phyloP scores from a whole-genome alignment of 2,113 vertebrate species.

The Sula dactylatra region DNA sequence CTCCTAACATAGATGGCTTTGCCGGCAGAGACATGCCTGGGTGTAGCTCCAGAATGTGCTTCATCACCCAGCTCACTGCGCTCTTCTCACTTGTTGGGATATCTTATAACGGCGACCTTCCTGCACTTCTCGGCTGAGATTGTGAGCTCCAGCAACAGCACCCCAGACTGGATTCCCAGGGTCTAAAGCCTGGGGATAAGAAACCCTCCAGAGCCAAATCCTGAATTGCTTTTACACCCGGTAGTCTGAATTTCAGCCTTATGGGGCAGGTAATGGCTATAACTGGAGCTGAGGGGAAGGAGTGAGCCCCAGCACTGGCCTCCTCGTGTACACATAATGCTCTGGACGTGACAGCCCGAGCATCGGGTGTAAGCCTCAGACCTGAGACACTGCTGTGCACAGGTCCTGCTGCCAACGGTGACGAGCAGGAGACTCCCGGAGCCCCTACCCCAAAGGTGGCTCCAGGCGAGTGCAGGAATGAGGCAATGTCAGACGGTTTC shows the following conservation, averaged over 20 bases:
- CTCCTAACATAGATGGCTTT: background rate
- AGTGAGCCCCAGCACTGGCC: background rate
- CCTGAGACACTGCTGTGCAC: background rate
- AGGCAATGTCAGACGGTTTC: background rate
- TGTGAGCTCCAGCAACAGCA: background rate
- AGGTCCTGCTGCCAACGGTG: background rate
- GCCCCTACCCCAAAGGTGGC: background rate
- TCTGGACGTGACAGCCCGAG: background rate
- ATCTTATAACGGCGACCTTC: rapidly evolving
- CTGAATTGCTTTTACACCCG: rapidly evolving
- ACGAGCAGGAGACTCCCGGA: background rate
- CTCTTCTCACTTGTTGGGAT: rapidly evolving
- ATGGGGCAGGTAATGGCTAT: rapidly evolving
- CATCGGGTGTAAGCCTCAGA: background rate
- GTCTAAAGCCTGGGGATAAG: background rate
- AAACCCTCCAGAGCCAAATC: background rate
- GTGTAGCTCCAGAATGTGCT: background rate
- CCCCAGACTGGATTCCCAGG: background rate
- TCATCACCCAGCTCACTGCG: rapidly evolving
- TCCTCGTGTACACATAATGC: background rate
- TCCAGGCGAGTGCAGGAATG: background rate
- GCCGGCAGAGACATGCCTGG: background rate
- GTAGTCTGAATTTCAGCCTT: background rate
- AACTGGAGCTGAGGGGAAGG: background rate
- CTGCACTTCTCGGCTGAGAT: background rate